Evolutionary conservation across 2,888 invertebrate species (phyloP), one percentile per base, ranked within the genome.

Genomic region (Thumatha senex): DNA sequence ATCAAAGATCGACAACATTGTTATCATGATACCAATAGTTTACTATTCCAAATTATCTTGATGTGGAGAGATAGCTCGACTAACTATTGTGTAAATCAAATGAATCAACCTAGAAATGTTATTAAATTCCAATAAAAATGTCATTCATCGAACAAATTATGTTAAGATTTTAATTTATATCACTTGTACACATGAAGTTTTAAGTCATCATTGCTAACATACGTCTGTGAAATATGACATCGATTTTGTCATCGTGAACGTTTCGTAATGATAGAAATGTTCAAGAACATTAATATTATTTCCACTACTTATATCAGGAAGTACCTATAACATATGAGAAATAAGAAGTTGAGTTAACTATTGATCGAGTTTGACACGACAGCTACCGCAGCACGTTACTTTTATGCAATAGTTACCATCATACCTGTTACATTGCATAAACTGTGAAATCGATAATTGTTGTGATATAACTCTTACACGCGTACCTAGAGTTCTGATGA

Each of bases 391-490:
- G 63, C 76, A 75, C 76, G 78, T 70, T 70, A 75, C 66, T 73
- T 79, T 82, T 78, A 82, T 76, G 80, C 76, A 82, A 82, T 61
- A 69, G 40, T 51, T 60, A 53, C 38, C 51, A 67, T 59, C 54
- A 60, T 58, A 61, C 57, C 36, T 53, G 53, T 44, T 15, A 11
- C 13, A 48, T 67, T 67, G 48, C 58, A 49, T 67, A 70, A 72
- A 57, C 51, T 59, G 53, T 63, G 63, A 68, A 72, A 68, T 68
- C 63, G 52, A 51, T 63, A 56, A 68, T 52, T 43, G 60, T 58
- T 51, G 51, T 60, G 58, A 53, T 52, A 61, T 66, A 69, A 66
- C 54, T 48, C 44, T 55, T 46, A 49, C 48, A 51, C 40, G 56
- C 41, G 43, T 39, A 44, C 40, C 31, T 40, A 39, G 50, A 48